Base-by-base conservation (phyloP, 92 coral and sea anemone genomes). In the Zoanthus sansibaricus region DNA sequence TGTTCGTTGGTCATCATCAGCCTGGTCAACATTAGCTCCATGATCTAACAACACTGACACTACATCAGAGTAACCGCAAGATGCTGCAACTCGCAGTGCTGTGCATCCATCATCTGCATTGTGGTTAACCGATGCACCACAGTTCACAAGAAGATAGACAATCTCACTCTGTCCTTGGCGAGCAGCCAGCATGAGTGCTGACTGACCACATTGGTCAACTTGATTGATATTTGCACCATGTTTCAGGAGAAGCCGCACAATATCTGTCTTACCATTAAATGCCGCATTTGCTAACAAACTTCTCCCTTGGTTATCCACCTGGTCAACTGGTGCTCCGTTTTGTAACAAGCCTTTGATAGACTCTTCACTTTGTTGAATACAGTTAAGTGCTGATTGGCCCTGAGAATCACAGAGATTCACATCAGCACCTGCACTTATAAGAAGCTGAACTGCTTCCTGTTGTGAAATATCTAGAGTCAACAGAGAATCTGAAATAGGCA, bases 211-310 rank as follows among this genome's bases (percentile, higher is more conserved):
- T 54, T 96, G 92, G 85, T 97, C 98, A 54, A 95, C 91, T 75
- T 92, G 96, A 86, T 97, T 97, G 3, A 97, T 98, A 87, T 92
- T 93, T 17, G 99, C 99, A 82, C 99, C 98, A 92, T 97, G 96
- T 74, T 95, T 95, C 31, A 97, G 89, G 68, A 97, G 88, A 25
- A 96, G 91, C 61, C 92, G 86, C 7, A 97, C 97, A 14, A 93
- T 94, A 3, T 93, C 95, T 85, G 92, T 86, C 52, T 91, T 92
- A 17, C 99, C 99, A 93, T 92, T 93, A 71, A 92, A 91, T 58
- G 99, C 94, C 16, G 98, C 98, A 89, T 95, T 97, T 49, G 96
- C 90, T 1, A 97, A 93, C 79, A 93, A 93, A 62, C 98, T 97
- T 71, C 99, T 89, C 48, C 98, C 99, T 70, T 79, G 51, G 75